A percentile compares a stretch with the other conserved stretches of the same genome.
These are phyloP conservation scores for Danaus chrysippus DNA, from an alignment of 2,888 invertebrate genomes.

Conservation along the genomic window DNA sequence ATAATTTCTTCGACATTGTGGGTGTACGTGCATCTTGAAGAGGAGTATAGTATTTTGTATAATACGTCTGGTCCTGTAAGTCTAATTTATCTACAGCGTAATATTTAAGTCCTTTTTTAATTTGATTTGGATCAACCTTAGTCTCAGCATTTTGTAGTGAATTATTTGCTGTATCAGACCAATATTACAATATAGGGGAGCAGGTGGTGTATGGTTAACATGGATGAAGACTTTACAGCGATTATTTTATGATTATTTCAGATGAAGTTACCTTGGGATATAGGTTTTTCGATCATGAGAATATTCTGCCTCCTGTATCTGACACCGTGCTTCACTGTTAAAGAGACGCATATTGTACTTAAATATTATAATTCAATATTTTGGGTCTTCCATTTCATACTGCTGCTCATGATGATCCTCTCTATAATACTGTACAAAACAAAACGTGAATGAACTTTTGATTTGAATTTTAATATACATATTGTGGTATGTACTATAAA, in stretches of 20 bases:
- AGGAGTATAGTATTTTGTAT: conserved; percentile 81
- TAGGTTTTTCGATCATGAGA: conserved; percentile 69
- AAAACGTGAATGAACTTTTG: conserved; percentile 23
- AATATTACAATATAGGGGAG: too few species aligned
- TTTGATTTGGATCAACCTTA: too few species aligned
- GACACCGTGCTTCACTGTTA: conserved; percentile 58
- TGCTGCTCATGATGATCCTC: conserved; percentile 46
- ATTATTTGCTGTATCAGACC: too few species aligned
- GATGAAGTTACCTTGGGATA: conserved; percentile 78
- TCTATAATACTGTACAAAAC: conserved; percentile 45
- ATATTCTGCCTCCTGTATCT: conserved; percentile 62
- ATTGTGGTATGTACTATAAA: not conserved
- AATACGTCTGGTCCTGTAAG: conserved; percentile 73
- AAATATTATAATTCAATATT: conserved; percentile 66
- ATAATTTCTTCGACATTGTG: conserved; percentile 88
- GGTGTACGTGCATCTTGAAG: conserved; percentile 86
- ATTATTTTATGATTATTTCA: conserved; percentile 55
- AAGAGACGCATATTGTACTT: conserved; percentile 42
- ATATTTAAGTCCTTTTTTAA: too few species aligned
- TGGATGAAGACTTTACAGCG: not conserved
- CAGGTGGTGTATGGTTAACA: not conserved
- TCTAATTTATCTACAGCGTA: conserved; percentile 10
- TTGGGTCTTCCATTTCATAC: conserved; percentile 61
- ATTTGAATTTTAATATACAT: conserved; percentile 8
- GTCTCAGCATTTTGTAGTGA: too few species aligned